A percentile compares a stretch with the other conserved stretches of the same genome.
phyloP scores from a whole-genome alignment of 2,113 vertebrate genomes.

The Sylvietta virens region DNA sequence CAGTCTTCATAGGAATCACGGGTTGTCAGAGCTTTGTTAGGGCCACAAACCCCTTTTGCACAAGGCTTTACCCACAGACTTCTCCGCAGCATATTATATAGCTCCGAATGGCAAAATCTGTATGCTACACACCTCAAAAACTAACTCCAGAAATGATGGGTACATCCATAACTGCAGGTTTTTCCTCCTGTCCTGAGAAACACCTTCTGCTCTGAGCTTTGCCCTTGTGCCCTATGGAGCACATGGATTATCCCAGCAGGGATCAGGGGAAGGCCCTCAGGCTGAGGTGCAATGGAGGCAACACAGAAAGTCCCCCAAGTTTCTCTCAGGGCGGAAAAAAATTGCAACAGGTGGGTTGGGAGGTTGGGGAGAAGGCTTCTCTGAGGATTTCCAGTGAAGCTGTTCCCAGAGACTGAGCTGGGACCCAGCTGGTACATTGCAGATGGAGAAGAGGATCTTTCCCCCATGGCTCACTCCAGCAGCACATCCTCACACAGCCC shows the following conservation, averaged over 20 bases:
- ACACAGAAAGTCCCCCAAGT: not conserved
- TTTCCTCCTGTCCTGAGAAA: not conserved
- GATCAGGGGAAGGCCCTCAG: not conserved
- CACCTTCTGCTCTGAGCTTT: not conserved
- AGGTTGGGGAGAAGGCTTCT: not conserved
- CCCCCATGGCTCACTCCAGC: not conserved
- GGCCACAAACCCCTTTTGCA: not conserved
- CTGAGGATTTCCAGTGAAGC: not conserved
- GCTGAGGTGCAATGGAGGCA: not conserved
- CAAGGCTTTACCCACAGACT: not conserved
- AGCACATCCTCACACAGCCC: not conserved
- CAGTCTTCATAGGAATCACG: not conserved
- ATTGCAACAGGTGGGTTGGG: not conserved
- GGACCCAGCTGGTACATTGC: accelerated
- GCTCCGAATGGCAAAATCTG: not conserved
- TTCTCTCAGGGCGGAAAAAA: accelerated
- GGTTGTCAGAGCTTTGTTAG: not conserved
- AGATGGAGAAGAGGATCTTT: not conserved
- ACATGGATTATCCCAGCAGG: not conserved
- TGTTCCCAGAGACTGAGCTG: not conserved
- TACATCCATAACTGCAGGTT: not conserved
- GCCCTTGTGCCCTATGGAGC: accelerated
- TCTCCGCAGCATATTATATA: not conserved
- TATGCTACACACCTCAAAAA: not conserved
- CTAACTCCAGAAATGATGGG: not conserved